A percentile compares a stretch with the other conserved stretches of the same genome.
Evolutionary conservation across 2,797 vertebrate genomes (phyloP).

Genomic region (Fistularia commersonii): DNA sequence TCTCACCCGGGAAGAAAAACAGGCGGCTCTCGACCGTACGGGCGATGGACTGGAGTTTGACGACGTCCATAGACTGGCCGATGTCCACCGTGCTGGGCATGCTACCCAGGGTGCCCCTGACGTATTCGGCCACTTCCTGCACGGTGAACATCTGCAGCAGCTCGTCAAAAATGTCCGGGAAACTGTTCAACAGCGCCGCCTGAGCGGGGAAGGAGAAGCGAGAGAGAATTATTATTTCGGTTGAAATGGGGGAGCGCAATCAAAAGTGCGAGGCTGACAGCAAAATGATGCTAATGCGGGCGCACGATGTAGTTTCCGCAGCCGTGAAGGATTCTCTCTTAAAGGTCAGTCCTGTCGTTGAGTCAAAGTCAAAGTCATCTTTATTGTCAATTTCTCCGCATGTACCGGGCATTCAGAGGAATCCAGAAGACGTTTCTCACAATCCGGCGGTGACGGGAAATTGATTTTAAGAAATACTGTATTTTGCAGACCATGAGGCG

Average conservation of each 20-base stretch:
- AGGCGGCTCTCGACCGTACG: slow-evolving; percentile 96
- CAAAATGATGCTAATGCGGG: too few relatives aligned
- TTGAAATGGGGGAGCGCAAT: not conserved
- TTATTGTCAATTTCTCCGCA: too few relatives aligned
- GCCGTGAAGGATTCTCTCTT: too few relatives aligned
- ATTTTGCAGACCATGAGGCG: too few relatives aligned
- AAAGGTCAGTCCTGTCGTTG: too few relatives aligned
- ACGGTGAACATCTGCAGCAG: slow-evolving; percentile 98
- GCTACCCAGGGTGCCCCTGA: slow-evolving; percentile 93
- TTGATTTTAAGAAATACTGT: too few relatives aligned
- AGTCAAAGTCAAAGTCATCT: too few relatives aligned
- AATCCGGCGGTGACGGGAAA: too few relatives aligned
- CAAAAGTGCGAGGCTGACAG: not conserved
- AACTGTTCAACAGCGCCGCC: slow-evolving; percentile 96
- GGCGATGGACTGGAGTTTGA: slow-evolving; percentile 95
- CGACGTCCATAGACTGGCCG: slow-evolving; percentile 98
- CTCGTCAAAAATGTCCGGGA: slow-evolving; percentile 97
- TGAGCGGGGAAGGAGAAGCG: slow-evolving; percentile 46
- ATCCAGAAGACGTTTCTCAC: too few relatives aligned
- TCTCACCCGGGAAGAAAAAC: slow-evolving; percentile 93
- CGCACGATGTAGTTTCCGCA: too few relatives aligned
- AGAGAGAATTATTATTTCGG: not conserved
- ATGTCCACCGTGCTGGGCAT: slow-evolving; percentile 98
- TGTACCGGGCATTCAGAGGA: too few relatives aligned
- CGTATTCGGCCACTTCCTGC: slow-evolving; percentile 96